Evolutionary conservation across 2,888 invertebrate species (phyloP).

Genomic region (Anaspis maculata): DNA sequence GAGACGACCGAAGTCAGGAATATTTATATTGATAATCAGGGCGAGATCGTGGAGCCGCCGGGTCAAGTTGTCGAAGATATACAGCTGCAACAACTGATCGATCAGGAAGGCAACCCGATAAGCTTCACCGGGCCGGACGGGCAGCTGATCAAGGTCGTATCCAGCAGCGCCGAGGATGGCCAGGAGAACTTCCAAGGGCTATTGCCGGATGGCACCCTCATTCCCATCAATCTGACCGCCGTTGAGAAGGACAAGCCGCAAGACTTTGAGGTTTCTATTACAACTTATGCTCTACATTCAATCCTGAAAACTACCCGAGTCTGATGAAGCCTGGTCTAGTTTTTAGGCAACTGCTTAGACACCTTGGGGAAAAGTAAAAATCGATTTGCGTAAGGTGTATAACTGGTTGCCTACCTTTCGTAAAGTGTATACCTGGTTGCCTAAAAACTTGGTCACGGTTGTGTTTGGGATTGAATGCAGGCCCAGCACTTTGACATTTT

Average conservation of each 20-base stretch:
- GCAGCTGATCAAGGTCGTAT: constrained; percentile 52
- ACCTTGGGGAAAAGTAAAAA: too few relatives aligned
- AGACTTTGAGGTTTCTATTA: too few relatives aligned
- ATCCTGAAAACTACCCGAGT: too few relatives aligned
- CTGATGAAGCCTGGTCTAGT: too few relatives aligned
- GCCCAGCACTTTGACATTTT: too few relatives aligned
- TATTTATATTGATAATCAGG: constrained; percentile 9
- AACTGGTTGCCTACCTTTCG: too few relatives aligned
- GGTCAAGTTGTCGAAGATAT: constrained; percentile 13
- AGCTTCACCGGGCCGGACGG: constrained; percentile 64
- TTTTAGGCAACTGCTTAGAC: too few relatives aligned
- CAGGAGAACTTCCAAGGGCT: constrained; percentile 42
- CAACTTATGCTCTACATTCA: too few relatives aligned
- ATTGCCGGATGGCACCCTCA: constrained; percentile 41
- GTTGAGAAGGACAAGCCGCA: constrained; percentile 6
- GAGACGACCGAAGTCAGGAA: background rate
- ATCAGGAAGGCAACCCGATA: constrained; percentile 59
- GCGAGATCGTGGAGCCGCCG: constrained; percentile 5
- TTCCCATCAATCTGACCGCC: constrained; percentile 35
- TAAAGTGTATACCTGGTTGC: too few relatives aligned
- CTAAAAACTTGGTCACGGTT: too few relatives aligned
- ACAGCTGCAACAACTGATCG: constrained; percentile 49
- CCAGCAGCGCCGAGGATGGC: constrained; percentile 50
- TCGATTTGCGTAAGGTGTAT: too few relatives aligned
- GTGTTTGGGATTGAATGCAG: too few relatives aligned